Evolutionary conservation across 1,140 invertebrate species (phyloP), one percentile per base, ranked within the genome.

Genomic region (Saccostrea glomerata): DNA sequence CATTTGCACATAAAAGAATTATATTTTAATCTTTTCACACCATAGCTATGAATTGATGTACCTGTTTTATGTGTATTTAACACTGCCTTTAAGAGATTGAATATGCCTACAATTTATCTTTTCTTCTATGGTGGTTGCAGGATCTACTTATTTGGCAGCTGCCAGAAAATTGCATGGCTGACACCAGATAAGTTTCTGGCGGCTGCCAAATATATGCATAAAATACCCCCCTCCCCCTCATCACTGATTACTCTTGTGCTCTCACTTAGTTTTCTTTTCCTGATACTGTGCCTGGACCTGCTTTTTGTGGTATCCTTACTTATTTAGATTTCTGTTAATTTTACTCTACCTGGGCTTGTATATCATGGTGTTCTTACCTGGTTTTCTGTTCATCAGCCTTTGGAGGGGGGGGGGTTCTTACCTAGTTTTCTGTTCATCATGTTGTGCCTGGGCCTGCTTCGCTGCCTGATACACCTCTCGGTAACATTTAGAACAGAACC

Each of bases 401-500:
- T 1, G 92, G 91, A 13, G 90, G 92, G 88, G 93, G 12, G 92
- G 93, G 66, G 93, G 90, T 13, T 4, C 58, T 60, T 13, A 60
- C 58, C 58, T 60, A 20, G 58, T 60, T 60, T 63, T 63, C 58
- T 63, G 58, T 17, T 91, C 88, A 85, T 94, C 93, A 87, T 94
- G 92, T 63, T 94, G 91, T 13, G 91, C 58, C 84, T 94, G 94
- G 12, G 92, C 93, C 73, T 94, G 91, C 36, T 91, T 90, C 1
- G 92, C 92, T n/a, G 91, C 92, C 88, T 93, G 93, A 82, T 94
- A 95, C 20, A 95, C 94, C 87, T 96, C 95, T 83, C 95, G 94
- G 94, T 96, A 97, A 91, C 97, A 99, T 95, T 98, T 97, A 40
- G 98, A 99, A 94, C 99, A 99, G 94, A 98, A 98, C 20, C 98